These are phyloP conservation scores for Teleogryllus oceanicus DNA, from an alignment of 2,888 invertebrate genomes.

Conservation along the genomic window DNA sequence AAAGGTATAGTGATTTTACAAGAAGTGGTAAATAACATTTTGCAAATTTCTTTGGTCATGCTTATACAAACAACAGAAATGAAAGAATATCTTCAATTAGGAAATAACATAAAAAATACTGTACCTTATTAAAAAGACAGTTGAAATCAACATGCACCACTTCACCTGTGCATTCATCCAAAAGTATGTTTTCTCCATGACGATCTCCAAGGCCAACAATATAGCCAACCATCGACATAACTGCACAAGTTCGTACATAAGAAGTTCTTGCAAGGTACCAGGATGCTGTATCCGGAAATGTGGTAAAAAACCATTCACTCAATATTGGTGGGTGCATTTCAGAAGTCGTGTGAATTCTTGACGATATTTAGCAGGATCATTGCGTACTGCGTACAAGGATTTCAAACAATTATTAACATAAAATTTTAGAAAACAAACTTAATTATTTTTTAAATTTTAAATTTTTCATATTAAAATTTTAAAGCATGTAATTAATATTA, in stretches of 20 bases:
- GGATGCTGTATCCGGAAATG: slow-evolving; percentile 84
- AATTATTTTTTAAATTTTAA: too few relatives aligned
- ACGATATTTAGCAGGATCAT: background rate
- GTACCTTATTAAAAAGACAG: slow-evolving; percentile 89
- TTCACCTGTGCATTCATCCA: slow-evolving; percentile 90
- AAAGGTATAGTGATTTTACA: too few relatives aligned
- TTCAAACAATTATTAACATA: too few relatives aligned
- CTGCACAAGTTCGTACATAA: slow-evolving; percentile 89
- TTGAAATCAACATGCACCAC: slow-evolving; percentile 98
- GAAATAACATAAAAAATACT: slow-evolving; percentile 21
- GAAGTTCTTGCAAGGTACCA: slow-evolving; percentile 89
- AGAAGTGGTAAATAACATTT: too few relatives aligned
- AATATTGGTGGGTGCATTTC: slow-evolving; percentile 78
- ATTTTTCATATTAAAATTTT: too few relatives aligned
- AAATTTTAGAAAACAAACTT: too few relatives aligned
- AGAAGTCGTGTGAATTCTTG: slow-evolving; percentile 57
- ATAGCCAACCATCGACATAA: slow-evolving; percentile 96
- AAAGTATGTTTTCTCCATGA: slow-evolving; percentile 91
- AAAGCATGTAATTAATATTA: too few relatives aligned
- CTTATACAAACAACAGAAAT: too few relatives aligned
- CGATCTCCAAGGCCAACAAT: slow-evolving; percentile 93
- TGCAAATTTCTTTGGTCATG: too few relatives aligned
- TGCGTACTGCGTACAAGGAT: background rate
- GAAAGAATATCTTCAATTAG: too few relatives aligned
- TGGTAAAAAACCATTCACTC: slow-evolving; percentile 85